Conservation (phyloP, 2,888 invertebrate species). For the Halocaridina rubra region DNA sequence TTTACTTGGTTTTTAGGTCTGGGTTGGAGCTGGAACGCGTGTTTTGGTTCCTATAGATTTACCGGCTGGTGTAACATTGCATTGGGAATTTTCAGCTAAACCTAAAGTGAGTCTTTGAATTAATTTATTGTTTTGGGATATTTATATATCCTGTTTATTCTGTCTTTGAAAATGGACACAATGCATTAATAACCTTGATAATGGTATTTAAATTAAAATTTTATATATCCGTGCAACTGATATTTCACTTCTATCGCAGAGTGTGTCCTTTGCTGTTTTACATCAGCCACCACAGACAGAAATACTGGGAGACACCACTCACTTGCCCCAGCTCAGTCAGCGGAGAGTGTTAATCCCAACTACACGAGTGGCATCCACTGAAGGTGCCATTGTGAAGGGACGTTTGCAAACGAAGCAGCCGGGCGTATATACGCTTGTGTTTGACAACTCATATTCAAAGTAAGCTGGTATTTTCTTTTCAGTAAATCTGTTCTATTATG, state of each 20-base stretch:
- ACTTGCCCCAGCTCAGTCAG: not conserved
- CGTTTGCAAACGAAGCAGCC: constrained; percentile 36
- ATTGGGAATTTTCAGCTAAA: constrained; percentile 38
- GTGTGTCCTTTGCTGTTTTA: constrained; percentile 42
- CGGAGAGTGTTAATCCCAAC: constrained; percentile 42
- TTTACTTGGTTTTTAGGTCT: not conserved
- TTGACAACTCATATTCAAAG: constrained; percentile 48
- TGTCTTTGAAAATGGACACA: not conserved
- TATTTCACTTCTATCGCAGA: not conserved
- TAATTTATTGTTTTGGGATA: no score
- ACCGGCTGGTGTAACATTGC: constrained; percentile 29
- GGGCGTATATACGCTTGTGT: constrained; percentile 42
- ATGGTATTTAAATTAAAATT: not conserved
- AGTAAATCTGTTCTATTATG: no score
- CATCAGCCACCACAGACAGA: constrained; percentile 29
- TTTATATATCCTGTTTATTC: no score
- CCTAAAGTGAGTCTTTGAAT: no score
- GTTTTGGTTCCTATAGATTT: constrained; percentile 35
- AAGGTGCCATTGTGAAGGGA: constrained; percentile 35
- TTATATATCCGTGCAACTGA: not conserved
- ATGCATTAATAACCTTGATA: not conserved
- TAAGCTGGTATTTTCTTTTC: not conserved
- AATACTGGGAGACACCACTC: not conserved
- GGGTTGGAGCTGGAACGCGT: constrained; percentile 39
- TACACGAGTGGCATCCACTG: constrained; percentile 33